These are phyloP conservation scores for Staurois parvus DNA, from an alignment of 2,797 vertebrate species.

Conservation along the genomic window DNA sequence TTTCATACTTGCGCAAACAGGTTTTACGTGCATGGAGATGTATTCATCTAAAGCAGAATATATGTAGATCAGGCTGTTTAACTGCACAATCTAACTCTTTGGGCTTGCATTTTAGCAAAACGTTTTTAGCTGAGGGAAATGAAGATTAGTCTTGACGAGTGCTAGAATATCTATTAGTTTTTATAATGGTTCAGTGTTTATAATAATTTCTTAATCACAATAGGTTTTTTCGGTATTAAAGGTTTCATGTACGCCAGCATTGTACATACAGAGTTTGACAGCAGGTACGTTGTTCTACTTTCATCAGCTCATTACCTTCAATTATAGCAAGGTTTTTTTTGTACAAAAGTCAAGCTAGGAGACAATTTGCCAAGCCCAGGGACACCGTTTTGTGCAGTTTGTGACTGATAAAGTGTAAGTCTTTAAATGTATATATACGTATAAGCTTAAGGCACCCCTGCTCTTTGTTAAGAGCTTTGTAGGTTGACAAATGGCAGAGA, in stretches of 20 bases:
- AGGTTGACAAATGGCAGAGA: too few relatives aligned
- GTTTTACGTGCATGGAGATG: background rate
- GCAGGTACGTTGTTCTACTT: background rate
- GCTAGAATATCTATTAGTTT: background rate
- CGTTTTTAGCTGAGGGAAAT: background rate
- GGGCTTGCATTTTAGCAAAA: background rate
- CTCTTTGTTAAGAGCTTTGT: too few relatives aligned
- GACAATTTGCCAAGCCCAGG: too few relatives aligned
- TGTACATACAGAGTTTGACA: too few relatives aligned
- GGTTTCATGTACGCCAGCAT: too few relatives aligned
- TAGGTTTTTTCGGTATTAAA: background rate
- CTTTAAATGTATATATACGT: too few relatives aligned
- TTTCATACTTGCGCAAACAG: background rate
- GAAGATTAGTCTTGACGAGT: background rate
- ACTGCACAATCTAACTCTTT: background rate
- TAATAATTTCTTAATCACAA: background rate
- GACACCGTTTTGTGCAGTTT: background rate
- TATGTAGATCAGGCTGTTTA: background rate
- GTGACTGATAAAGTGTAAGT: too few relatives aligned
- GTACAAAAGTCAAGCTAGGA: background rate
- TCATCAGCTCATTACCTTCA: background rate
- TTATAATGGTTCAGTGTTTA: background rate
- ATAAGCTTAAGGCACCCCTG: too few relatives aligned
- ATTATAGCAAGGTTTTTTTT: background rate
- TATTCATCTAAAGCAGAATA: slow-evolving; percentile 2